Conservation (phyloP, 30 jellyfish, hydroid and myxozoan genomes). For the Cassiopea xamachana region DNA sequence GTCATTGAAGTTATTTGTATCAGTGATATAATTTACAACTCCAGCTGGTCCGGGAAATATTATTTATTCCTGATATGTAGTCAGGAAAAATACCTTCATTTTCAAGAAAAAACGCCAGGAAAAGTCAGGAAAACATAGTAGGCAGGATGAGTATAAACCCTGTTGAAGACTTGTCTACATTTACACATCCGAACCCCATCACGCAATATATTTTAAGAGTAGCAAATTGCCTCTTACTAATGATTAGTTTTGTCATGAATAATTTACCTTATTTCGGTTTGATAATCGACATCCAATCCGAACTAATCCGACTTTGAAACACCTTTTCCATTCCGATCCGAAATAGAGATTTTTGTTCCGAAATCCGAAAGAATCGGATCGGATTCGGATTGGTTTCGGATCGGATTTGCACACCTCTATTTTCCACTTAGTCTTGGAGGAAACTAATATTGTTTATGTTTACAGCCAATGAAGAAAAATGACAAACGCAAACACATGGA, state of each 20-base stretch:
- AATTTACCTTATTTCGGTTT: too few relatives aligned
- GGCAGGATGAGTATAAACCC: neutral
- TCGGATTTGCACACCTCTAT: too few relatives aligned
- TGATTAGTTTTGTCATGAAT: too few relatives aligned
- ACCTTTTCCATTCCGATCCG: too few relatives aligned
- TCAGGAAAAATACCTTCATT: neutral
- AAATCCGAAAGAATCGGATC: too few relatives aligned
- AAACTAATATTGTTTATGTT: neutral
- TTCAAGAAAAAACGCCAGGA: neutral
- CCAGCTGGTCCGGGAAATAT: neutral
- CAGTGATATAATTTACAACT: neutral
- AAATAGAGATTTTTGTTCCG: too few relatives aligned
- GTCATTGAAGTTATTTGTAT: too few relatives aligned
- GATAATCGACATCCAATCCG: too few relatives aligned
- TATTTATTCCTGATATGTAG: neutral
- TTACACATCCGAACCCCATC: neutral
- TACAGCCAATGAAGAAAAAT: slow-evolving; percentile 66
- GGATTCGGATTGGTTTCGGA: neutral
- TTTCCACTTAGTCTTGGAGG: too few relatives aligned
- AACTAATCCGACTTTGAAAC: too few relatives aligned
- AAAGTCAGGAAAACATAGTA: neutral
- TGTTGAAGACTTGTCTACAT: neutral
- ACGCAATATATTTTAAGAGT: too few relatives aligned
- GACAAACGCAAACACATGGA: slow-evolving; percentile 73
- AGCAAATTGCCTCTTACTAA: too few relatives aligned